These are phyloP conservation scores for Epicauta chinensis DNA, from an alignment of 1,140 invertebrate species.

Conservation along the genomic window DNA sequence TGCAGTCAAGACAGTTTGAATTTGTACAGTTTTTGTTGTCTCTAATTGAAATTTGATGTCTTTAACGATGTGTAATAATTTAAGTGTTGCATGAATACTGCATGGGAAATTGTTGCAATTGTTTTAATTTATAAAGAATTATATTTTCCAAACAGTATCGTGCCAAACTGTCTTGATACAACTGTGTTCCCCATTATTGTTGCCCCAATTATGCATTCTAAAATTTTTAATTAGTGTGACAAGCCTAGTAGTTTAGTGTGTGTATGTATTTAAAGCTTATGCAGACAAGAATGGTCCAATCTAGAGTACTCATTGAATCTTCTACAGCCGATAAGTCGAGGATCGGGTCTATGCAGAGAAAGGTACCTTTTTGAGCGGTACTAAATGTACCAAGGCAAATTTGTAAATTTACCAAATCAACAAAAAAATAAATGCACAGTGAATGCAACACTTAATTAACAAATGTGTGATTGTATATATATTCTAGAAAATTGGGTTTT, in stretches of 20 bases:
- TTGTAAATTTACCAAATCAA: background rate
- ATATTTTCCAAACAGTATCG: background rate
- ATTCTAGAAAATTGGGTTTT: too few species aligned
- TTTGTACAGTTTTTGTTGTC: background rate
- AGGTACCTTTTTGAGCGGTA: conserved; percentile 37
- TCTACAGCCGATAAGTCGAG: conserved; percentile 38
- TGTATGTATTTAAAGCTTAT: conserved; percentile 39
- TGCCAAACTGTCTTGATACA: conserved; percentile 20
- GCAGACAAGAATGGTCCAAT: conserved; percentile 37
- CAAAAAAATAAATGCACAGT: conserved; percentile 28
- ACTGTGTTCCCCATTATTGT: background rate
- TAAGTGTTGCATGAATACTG: too few species aligned
- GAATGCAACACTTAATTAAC: conserved; percentile 33
- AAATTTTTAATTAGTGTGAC: conserved; percentile 1
- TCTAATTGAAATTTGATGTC: too few species aligned
- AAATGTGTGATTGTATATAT: conserved; percentile 1
- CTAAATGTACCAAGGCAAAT: conserved; percentile 17
- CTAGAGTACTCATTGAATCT: conserved; percentile 35
- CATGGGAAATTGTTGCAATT: too few species aligned
- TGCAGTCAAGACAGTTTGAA: conserved; percentile 12
- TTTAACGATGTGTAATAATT: too few species aligned
- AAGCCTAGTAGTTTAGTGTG: conserved; percentile 21
- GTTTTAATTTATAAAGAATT: too few species aligned
- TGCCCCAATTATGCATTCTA: conserved; percentile 1
- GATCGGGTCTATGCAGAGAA: conserved; percentile 42